A percentile compares a stretch with the other conserved stretches of the same genome.
Conservation (phyloP, 2,888 invertebrate species). For the Pseudeuparius sepicola region DNA sequence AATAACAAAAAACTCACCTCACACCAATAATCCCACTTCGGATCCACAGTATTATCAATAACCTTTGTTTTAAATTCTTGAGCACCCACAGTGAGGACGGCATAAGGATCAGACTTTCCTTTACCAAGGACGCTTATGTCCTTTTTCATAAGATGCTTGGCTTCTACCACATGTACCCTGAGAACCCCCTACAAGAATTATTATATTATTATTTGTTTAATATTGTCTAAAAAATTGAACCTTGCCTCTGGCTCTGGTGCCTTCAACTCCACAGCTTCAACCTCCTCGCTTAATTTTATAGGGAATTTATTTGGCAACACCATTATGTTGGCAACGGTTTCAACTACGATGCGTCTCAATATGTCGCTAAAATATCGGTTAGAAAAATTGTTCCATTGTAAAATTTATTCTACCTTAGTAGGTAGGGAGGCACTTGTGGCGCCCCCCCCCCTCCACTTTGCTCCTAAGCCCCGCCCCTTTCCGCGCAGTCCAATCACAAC, state of each 20-base stretch:
- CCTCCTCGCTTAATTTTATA: slow-evolving; percentile 75
- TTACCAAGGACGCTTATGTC: slow-evolving; percentile 84
- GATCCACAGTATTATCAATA: slow-evolving; percentile 88
- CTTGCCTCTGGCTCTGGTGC: slow-evolving; percentile 87
- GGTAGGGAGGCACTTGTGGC: too few species aligned
- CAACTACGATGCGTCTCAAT: slow-evolving; percentile 75
- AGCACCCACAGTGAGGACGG: slow-evolving; percentile 82
- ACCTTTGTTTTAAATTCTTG: slow-evolving; percentile 90
- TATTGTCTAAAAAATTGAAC: slow-evolving; percentile 1
- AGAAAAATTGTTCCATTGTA: too few species aligned
- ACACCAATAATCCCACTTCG: slow-evolving; percentile 96
- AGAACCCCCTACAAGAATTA: slow-evolving; percentile 71
- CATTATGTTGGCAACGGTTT: slow-evolving; percentile 86
- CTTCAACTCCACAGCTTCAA: slow-evolving; percentile 71
- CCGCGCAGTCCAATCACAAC: too few species aligned
- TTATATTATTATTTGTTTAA: not conserved
- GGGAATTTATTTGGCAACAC: slow-evolving; percentile 94
- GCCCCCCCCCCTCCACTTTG: too few species aligned
- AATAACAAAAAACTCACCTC: slow-evolving; percentile 87
- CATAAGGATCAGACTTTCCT: slow-evolving; percentile 97
- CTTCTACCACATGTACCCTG: slow-evolving; percentile 88
- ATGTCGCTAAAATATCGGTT: slow-evolving; percentile 59
- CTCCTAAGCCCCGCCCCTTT: too few species aligned
- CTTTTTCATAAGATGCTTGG: slow-evolving; percentile 91
- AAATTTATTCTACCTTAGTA: too few species aligned